Evolutionary conservation across 2,797 vertebrate species (phyloP).

Genomic region (Lithobates pipiens): DNA sequence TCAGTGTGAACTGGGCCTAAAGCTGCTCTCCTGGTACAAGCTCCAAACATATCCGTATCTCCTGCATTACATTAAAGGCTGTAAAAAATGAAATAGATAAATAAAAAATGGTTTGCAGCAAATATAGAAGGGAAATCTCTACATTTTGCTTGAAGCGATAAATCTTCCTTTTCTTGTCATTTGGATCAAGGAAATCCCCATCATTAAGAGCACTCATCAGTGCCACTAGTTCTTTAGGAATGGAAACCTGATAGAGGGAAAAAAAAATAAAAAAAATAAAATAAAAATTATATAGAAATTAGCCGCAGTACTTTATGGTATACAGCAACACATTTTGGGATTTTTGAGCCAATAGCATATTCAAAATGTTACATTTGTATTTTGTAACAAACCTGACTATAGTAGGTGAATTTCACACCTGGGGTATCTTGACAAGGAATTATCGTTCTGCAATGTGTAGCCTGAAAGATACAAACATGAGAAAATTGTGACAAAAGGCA

Average conservation of each 20-base stretch:
- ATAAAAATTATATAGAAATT: no score
- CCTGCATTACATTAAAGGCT: no score
- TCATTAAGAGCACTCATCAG: constrained; percentile 91
- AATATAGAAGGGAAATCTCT: constrained; percentile 17
- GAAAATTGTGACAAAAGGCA: no score
- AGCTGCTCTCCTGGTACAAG: no score
- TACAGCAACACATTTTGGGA: neutral
- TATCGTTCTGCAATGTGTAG: constrained; percentile 92
- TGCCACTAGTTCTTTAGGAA: constrained; percentile 89
- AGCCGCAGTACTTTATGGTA: no score
- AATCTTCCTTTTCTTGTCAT: constrained; percentile 78
- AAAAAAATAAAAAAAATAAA: neutral
- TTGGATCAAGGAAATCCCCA: constrained; percentile 84
- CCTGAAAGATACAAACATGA: constrained; percentile 71
- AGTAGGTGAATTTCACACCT: constrained; percentile 92
- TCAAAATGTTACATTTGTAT: neutral
- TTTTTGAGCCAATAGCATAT: neutral
- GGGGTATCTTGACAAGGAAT: constrained; percentile 95
- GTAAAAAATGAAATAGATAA: no score
- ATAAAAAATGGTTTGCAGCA: neutral
- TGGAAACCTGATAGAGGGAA: constrained; percentile 84
- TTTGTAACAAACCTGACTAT: constrained; percentile 82
- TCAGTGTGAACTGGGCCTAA: no score
- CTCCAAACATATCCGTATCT: no score
- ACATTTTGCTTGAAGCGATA: constrained; percentile 90